These are phyloP conservation scores for Cotesia congregata DNA, from an alignment of 2,888 invertebrate genomes.

Conservation along the genomic window DNA sequence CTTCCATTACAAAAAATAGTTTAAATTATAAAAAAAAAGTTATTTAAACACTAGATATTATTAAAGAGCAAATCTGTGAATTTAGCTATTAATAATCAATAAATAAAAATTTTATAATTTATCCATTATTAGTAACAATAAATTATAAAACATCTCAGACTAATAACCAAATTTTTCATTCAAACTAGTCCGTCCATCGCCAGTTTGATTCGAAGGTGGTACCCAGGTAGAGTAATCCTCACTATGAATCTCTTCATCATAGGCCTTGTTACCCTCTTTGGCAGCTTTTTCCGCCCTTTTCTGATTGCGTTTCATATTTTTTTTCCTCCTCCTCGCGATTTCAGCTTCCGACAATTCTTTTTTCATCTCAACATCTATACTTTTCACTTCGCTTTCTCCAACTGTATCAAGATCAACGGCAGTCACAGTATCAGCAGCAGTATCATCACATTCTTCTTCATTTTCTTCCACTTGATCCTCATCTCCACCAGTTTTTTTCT, in stretches of 20 bases:
- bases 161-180: slow-evolving; percentile 86
- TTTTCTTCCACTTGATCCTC: neutral
- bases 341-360: neutral
- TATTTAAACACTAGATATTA: neutral
- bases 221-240: slow-evolving; percentile 84
- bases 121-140: neutral
- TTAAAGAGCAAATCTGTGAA: neutral
- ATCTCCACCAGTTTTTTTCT: neutral
- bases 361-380: neutral
- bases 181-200: slow-evolving; percentile 82
- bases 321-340: neutral
- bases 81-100: neutral
- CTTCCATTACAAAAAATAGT: neutral
- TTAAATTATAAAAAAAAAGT: neutral
- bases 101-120: neutral
- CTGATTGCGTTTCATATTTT: slow-evolving; percentile 33
- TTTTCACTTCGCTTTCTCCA: neutral
- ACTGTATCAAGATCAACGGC: too few species aligned
- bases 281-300: slow-evolving; percentile 15
- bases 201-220: slow-evolving; percentile 81
- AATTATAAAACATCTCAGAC: slow-evolving; percentile 51
- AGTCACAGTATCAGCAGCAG: too few species aligned
- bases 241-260: slow-evolving; percentile 12
- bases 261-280: slow-evolving; percentile 12
- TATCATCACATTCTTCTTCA: neutral